Evolutionary conservation across 2,888 invertebrate genomes (phyloP).

Genomic region (Tipula unca): DNA sequence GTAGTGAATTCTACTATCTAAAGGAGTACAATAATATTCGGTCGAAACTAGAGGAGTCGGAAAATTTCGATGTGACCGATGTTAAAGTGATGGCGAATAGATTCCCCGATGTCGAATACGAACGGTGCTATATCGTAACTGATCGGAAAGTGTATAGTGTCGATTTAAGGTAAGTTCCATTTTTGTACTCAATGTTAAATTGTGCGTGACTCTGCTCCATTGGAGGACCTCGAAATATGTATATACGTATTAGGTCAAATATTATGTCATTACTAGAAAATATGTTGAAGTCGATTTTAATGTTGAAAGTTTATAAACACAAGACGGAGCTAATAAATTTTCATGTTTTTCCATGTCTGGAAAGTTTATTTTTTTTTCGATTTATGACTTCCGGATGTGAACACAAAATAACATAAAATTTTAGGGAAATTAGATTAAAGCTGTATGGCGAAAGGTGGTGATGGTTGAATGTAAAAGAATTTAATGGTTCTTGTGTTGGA

Average conservation of each 20-base stretch:
- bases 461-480: background rate
- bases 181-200: background rate
- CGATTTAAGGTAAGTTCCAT: constrained; percentile 33
- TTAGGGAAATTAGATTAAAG: background rate
- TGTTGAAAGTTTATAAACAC: background rate
- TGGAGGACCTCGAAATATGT: background rate
- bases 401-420: background rate
- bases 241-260: background rate
- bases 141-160: constrained; percentile 40
- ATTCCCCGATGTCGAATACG: constrained; percentile 40
- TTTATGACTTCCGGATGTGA: background rate
- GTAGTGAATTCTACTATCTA: constrained; percentile 28
- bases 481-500: background rate
- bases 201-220: background rate
- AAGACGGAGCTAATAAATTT: background rate
- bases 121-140: constrained; percentile 41
- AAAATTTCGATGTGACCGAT: constrained; percentile 18
- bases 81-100: constrained; percentile 26
- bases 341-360: background rate
- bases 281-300: background rate
- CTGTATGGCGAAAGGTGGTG: background rate
- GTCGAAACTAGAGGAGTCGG: background rate
- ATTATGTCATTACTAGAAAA: background rate
- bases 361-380: background rate
- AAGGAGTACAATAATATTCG: background rate